Evolutionary conservation across 2,888 invertebrate species (phyloP).

Genomic region (Eupithecia pulchellata): DNA sequence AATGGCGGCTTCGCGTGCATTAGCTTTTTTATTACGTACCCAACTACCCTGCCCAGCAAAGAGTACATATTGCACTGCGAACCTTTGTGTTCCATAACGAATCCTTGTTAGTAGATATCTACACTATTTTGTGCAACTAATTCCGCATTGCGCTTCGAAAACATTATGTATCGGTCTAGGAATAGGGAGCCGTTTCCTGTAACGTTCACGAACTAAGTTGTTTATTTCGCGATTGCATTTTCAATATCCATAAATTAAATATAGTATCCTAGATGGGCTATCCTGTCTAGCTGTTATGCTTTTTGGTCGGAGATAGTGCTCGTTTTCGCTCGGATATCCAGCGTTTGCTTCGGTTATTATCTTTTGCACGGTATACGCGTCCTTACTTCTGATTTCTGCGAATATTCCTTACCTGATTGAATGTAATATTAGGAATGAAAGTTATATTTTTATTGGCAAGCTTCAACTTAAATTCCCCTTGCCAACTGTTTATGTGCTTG

Average conservation of each 20-base stretch:
- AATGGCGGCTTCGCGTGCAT: slow-evolving; percentile 82
- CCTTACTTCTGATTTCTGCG: slow-evolving; percentile 53
- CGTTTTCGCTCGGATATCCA: slow-evolving; percentile 39
- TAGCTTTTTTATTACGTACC: slow-evolving; percentile 70
- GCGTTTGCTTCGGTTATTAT: slow-evolving; percentile 39
- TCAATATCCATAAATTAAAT: slow-evolving; percentile 65
- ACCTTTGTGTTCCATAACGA: slow-evolving; percentile 44
- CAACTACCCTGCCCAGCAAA: slow-evolving; percentile 55
- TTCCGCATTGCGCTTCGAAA: slow-evolving; percentile 36
- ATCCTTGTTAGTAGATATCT: slow-evolving; percentile 36
- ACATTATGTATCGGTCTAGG: slow-evolving; percentile 19
- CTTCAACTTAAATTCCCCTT: background rate
- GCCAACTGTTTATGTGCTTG: background rate
- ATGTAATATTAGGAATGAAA: slow-evolving; percentile 41
- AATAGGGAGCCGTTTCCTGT: slow-evolving; percentile 27
- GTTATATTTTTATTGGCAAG: slow-evolving; percentile 14
- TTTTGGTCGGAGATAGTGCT: slow-evolving; percentile 46
- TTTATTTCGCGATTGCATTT: slow-evolving; percentile 55
- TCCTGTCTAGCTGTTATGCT: slow-evolving; percentile 56
- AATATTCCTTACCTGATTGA: slow-evolving; percentile 52
- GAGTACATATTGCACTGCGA: slow-evolving; percentile 52
- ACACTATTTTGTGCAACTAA: slow-evolving; percentile 26
- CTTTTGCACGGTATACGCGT: slow-evolving; percentile 49
- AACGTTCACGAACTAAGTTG: slow-evolving; percentile 46
- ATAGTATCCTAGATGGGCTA: slow-evolving; percentile 56